Conservation (phyloP, 2,113 vertebrate species). For the Dasypus novemcinctus region DNA sequence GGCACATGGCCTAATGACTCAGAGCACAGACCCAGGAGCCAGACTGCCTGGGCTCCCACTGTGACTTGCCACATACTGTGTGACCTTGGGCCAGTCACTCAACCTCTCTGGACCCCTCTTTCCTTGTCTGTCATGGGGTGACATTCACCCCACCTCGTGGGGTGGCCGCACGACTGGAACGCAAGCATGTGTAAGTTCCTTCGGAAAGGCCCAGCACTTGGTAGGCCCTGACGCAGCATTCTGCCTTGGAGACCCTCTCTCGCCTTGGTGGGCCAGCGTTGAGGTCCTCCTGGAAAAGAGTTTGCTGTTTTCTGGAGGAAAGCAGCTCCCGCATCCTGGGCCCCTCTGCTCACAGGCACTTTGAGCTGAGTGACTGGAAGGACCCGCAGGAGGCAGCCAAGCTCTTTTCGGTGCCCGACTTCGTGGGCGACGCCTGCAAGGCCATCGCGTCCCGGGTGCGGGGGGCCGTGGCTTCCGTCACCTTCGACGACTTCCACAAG, state of each 20-base stretch:
- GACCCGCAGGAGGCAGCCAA: conserved; percentile 69
- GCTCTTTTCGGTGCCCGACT: conserved; percentile 91
- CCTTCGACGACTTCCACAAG: conserved; percentile 96
- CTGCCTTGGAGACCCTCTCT: background rate
- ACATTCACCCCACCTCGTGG: rapidly evolving
- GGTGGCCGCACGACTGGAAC: background rate
- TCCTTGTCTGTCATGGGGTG: background rate
- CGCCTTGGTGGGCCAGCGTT: too few relatives aligned
- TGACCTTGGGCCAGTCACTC: background rate
- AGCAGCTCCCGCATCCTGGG: background rate
- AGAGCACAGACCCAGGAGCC: background rate
- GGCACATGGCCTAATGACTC: rapidly evolving
- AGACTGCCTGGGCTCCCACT: background rate
- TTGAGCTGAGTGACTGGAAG: conserved; percentile 80
- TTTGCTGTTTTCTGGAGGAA: background rate
- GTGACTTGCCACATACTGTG: background rate
- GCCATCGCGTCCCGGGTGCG: conserved; percentile 91
- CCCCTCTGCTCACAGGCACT: conserved; percentile 85
- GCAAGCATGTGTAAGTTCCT: background rate
- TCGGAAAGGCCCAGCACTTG: background rate
- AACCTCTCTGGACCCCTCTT: background rate
- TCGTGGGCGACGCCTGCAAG: conserved; percentile 92
- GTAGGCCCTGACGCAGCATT: background rate
- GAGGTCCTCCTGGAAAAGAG: background rate
- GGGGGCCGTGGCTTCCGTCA: conserved; percentile 91